Evolutionary conservation across 2,888 invertebrate genomes (phyloP), one percentile per base, ranked within the genome.

Genomic region (Cantharis rufa): DNA sequence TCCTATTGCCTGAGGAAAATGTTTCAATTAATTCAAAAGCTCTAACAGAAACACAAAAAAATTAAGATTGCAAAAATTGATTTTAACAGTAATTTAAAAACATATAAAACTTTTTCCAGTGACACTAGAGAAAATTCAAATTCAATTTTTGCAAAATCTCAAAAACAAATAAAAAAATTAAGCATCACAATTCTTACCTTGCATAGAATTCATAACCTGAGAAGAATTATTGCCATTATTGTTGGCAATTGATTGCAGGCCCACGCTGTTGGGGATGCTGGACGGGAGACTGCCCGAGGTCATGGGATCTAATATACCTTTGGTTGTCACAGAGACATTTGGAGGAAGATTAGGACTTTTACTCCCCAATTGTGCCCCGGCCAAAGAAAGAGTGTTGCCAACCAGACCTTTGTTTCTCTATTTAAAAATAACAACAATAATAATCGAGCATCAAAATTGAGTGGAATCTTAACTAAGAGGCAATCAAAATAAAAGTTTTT

Each of bases 271-370:
- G 71, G 90, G 88, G 84, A 90, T 90, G 83, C 90, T 90, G 78
- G 90, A 90, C 76, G 90, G 89, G 83, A 91, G 85, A 85, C 87
- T 90, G 78, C 90, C 89, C 80, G 90, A 84, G 79, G 93, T 92
- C 87, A 92, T 91, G 62, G 92, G 90, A 84, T 93, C 92, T 5
- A 91, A 91, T 82, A 92, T 91, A 83, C 88, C 92, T 91, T 89
- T 87, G 82, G 93, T 93, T 5, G 48, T n/a, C 79, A 94, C 94
- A 82, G 94, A 93, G 83, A 95, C 94, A 85, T 95, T 95, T 69
- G 95, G 95, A 76, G 95, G 95, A 86, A 96, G 89, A 86, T 93
- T 95, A 80, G 95, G 95, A 88, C 94, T 95, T 88, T 95, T 95
- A 89, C 92, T 95, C 80, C 94, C 94, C 87, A 95, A 89, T 84